A percentile compares a stretch with the other conserved stretches of the same genome.
Evolutionary conservation across 2,113 vertebrate genomes (phyloP).

Genomic region (Alexandromys fortis): DNA sequence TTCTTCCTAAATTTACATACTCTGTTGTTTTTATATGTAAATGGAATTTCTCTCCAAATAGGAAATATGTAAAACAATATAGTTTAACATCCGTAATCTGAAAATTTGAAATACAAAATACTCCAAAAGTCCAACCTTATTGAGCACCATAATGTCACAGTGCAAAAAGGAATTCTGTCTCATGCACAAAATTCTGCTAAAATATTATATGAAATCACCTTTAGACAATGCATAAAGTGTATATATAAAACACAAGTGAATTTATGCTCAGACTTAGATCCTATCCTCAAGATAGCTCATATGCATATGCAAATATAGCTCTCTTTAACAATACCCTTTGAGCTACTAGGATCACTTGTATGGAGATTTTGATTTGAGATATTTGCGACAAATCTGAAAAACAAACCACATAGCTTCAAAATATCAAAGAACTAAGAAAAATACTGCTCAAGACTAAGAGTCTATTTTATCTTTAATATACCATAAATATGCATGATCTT

Average conservation of each 20-base stretch:
- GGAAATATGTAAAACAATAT: background rate
- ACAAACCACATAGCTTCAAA: background rate
- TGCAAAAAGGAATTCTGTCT: background rate
- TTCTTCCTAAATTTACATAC: background rate
- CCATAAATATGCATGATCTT: background rate
- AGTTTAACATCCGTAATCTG: background rate
- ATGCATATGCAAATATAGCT: background rate
- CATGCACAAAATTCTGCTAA: background rate
- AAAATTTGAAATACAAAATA: background rate
- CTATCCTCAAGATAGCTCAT: background rate
- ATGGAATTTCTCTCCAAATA: slow-evolving; percentile 3
- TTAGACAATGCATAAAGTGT: background rate
- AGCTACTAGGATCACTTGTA: background rate
- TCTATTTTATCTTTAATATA: background rate
- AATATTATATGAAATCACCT: background rate
- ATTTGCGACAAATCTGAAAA: background rate
- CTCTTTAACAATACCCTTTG: background rate
- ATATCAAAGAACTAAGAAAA: background rate
- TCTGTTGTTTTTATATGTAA: slow-evolving; percentile 32
- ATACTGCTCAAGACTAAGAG: background rate
- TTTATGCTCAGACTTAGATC: background rate
- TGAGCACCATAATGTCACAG: background rate
- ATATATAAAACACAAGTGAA: background rate
- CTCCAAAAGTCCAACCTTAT: background rate
- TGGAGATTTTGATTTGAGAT: background rate